Evolutionary conservation across 2,113 vertebrate genomes (phyloP), one percentile per base, ranked within the genome.

Genomic region (Siniperca knerii): DNA sequence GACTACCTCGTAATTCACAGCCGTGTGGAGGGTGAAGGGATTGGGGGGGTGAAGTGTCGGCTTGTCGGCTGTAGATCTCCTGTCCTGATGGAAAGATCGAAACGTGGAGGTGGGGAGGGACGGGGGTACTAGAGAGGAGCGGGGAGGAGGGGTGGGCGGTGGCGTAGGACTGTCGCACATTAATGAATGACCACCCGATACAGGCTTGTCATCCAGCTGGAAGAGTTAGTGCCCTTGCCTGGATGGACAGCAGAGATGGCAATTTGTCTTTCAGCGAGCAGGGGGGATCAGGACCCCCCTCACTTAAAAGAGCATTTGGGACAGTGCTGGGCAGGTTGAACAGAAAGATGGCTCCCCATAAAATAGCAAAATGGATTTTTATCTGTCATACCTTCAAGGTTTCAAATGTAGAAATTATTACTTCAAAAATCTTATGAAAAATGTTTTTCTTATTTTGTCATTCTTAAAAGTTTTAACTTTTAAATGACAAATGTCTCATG

Each of bases 1-100:
- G 84, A 82, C 73, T 58, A 80, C 57, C 84, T 84, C 75, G 62
- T 92, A 87, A 90, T 82, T 92, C 87, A 87, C 33, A 48, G 44
- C 33, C 20, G 10, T 5, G 76, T 52, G 66, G 52, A 54, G 69
- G 58, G 35, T n/a, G 77, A 54, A 37, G 69, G 66, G 64, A 35
- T 33, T 3, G 57, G 44, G 42, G 18, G 67, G 57, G 2, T 58
- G 75, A 7, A n/a, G 76, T 2, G 20, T 37, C 1, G n/a, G 54
- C 48, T 23, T 58, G 50, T 60, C 20, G 50, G 66, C 65, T 62
- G 71, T 84, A 80, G 79, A 83, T 88, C 79, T 87, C 76, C 66
- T 16, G 2, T 61, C 83, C 77, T 68, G 84, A 89, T 89, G 80
- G 83, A 75, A 82, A 81, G 87, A 89, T 91, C 71, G 84, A 89